Percentiles rank a stretch among this genome's conserved stretches.
phyloP scores from a whole-genome alignment of 1,140 invertebrate species.

The Sinonovacula constricta region DNA sequence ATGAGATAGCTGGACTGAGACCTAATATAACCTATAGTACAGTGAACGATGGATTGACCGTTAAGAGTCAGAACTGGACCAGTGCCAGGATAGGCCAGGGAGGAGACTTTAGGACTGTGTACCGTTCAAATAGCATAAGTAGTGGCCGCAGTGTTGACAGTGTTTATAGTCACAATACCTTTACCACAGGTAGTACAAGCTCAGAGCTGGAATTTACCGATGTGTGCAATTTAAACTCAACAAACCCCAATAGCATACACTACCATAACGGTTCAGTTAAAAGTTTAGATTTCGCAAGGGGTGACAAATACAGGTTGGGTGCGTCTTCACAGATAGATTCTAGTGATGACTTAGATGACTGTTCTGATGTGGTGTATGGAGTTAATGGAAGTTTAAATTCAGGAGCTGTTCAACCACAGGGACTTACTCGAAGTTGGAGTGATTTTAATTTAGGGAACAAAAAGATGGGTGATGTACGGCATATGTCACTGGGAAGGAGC shows the following conservation, averaged over 20 bases:
- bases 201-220: constrained; percentile 53
- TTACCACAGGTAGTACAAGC: constrained; percentile 23
- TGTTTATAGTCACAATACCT: constrained; percentile 23
- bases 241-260: constrained; percentile 28
- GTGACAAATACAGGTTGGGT: constrained; percentile 13
- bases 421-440: constrained; percentile 26
- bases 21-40: neutral
- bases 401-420: too few relatives aligned
- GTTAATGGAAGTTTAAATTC: neutral
- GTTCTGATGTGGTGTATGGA: neutral
- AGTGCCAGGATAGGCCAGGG: constrained; percentile 29
- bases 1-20: constrained; percentile 41
- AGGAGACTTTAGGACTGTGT: constrained; percentile 28
- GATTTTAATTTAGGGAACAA: constrained; percentile 43
- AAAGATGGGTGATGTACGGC: constrained; percentile 35
- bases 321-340: neutral
- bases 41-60: constrained; percentile 18
- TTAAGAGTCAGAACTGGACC: constrained; percentile 44
- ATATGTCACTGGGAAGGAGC: neutral
- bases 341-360: neutral
- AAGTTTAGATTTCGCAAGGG: constrained; percentile 30
- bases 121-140: constrained; percentile 45
- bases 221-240: constrained; percentile 39
- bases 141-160: constrained; percentile 45
- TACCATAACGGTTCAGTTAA: constrained; percentile 31